Percentiles rank a stretch among this genome's conserved stretches.
These are phyloP conservation scores for Ophion slaviceki DNA, from an alignment of 2,888 invertebrate species.

Conservation along the genomic window DNA sequence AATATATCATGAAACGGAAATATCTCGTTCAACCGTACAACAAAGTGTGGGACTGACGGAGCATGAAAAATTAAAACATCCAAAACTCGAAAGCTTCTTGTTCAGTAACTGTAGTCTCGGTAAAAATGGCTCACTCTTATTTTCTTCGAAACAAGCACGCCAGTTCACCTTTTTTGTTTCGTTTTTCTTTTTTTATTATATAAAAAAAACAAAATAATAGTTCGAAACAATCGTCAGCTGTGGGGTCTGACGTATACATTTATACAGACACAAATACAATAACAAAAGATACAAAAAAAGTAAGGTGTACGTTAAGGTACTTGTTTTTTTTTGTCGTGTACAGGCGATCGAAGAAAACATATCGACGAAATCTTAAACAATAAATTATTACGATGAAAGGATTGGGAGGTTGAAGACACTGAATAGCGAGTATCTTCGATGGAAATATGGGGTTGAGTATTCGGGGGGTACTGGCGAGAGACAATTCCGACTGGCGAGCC, in stretches of 20 bases:
- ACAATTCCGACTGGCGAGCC: slow-evolving; percentile 23
- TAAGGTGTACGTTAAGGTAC: neutral
- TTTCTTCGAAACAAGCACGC: slow-evolving; percentile 75
- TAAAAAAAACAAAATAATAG: neutral
- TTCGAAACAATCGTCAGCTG: neutral
- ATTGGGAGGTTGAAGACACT: slow-evolving; percentile 10
- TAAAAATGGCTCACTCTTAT: slow-evolving; percentile 64
- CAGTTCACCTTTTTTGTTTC: slow-evolving; percentile 71
- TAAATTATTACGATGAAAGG: slow-evolving; percentile 59
- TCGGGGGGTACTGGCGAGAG: slow-evolving; percentile 63
- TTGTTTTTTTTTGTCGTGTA: slow-evolving; percentile 32
- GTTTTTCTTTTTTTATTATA: neutral
- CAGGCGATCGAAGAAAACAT: slow-evolving; percentile 30
- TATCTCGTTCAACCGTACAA: neutral
- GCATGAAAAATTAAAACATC: neutral
- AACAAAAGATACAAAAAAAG: neutral
- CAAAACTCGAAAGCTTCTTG: neutral
- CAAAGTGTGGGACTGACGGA: slow-evolving; percentile 16
- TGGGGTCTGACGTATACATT: neutral
- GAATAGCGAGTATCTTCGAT: slow-evolving; percentile 56
- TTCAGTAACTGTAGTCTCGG: neutral
- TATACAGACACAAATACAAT: neutral
- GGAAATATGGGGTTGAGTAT: slow-evolving; percentile 54
- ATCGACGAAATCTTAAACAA: slow-evolving; percentile 41
- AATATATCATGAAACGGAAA: neutral